A percentile compares a stretch with the other conserved stretches of the same genome.
These are phyloP conservation scores for Scaptomyza parva DNA, from an alignment of 2,888 invertebrate genomes.

Conservation along the genomic window DNA sequence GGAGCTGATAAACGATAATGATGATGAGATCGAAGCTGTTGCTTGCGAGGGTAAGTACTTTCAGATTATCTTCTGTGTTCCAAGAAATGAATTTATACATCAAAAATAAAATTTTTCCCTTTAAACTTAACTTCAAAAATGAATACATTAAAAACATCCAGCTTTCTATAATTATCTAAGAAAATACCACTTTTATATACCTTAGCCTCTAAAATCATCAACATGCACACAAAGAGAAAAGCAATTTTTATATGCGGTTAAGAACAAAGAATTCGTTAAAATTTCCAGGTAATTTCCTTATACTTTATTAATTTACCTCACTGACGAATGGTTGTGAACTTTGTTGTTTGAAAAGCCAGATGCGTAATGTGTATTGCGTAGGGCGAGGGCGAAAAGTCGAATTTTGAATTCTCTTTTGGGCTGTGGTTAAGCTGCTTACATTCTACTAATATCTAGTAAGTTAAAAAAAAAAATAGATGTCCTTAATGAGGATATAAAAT, in stretches of 20 bases:
- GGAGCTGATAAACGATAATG: slow-evolving; percentile 51
- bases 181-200: neutral
- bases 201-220: neutral
- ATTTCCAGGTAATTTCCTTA: slow-evolving; percentile 39
- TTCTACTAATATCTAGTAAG: too few relatives aligned
- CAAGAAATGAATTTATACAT: too few relatives aligned
- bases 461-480: too few relatives aligned
- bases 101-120: too few relatives aligned
- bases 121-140: too few relatives aligned
- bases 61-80: too few relatives aligned
- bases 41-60: slow-evolving; percentile 82
- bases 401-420: neutral
- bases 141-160: too few relatives aligned
- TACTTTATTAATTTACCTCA: slow-evolving; percentile 28
- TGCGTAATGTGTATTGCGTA: slow-evolving; percentile 39
- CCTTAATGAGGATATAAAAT: too few relatives aligned
- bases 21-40: slow-evolving; percentile 34
- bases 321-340: slow-evolving; percentile 41
- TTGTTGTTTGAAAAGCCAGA: slow-evolving; percentile 54
- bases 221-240: too few relatives aligned
- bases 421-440: too few relatives aligned
- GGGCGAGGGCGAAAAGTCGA: slow-evolving; percentile 12
- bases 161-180: too few relatives aligned
- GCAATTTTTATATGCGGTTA: too few relatives aligned
- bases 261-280: slow-evolving; percentile 25